Evolutionary conservation across 2,888 invertebrate species (phyloP).

Genomic region (Cyaniris semiargus): DNA sequence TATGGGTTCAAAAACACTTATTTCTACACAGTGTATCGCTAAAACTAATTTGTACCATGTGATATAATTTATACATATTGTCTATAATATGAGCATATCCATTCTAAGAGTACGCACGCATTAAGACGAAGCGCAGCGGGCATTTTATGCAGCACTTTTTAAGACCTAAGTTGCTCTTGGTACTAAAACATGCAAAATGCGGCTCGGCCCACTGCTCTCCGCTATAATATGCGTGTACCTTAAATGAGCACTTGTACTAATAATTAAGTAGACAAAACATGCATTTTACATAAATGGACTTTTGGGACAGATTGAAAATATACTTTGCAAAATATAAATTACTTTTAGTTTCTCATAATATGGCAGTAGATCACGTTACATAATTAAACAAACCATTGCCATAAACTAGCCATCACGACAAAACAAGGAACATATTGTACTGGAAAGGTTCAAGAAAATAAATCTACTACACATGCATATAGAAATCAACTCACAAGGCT

Average conservation of each 20-base stretch:
- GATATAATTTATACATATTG: constrained; percentile 64
- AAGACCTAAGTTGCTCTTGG: no score
- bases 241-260: constrained; percentile 27
- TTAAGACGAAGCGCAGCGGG: background rate
- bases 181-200: background rate
- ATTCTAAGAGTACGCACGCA: background rate
- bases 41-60: constrained; percentile 73
- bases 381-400: constrained; percentile 53
- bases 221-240: background rate
- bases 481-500: constrained; percentile 49
- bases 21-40: constrained; percentile 37
- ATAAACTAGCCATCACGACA: constrained; percentile 58
- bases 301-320: background rate
- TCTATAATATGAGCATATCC: constrained; percentile 63
- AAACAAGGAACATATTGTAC: constrained; percentile 54
- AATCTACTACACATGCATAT: constrained; percentile 42
- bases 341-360: background rate
- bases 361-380: constrained; percentile 37
- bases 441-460: constrained; percentile 50
- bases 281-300: constrained; percentile 6
- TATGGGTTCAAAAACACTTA: constrained; percentile 35
- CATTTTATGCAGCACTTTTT: no score
- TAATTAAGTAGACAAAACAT: constrained; percentile 7
- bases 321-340: background rate
- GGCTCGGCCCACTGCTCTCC: background rate